Evolutionary conservation across 2,888 invertebrate species (phyloP).

Genomic region (Beris chalybata): DNA sequence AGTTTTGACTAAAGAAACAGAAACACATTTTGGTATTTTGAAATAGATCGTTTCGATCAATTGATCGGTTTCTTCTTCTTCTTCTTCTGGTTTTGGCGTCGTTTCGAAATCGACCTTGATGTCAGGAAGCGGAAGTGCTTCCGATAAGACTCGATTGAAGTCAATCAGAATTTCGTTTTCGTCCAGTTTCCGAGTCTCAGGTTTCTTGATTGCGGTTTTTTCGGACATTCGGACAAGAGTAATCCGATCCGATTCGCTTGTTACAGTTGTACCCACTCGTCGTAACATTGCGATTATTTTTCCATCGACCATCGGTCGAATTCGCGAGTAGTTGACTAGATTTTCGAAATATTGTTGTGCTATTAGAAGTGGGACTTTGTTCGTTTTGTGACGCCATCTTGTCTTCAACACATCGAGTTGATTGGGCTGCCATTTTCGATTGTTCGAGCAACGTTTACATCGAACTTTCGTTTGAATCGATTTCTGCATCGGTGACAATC

Average conservation of each 20-base stretch:
- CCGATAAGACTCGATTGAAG: conserved; percentile 53
- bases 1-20: conserved; percentile 11
- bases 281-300: conserved; percentile 54
- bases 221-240: background rate
- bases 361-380: background rate
- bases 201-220: conserved; percentile 7
- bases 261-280: conserved; percentile 51
- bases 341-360: background rate
- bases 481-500: conserved; percentile 6
- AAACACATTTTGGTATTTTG: conserved; percentile 14
- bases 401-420: too few relatives aligned
- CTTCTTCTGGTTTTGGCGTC: too few relatives aligned
- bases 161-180: conserved; percentile 53
- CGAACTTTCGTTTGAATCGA: background rate
- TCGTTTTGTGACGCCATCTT: background rate
- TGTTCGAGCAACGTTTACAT: conserved; percentile 3
- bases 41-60: conserved; percentile 1
- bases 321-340: background rate
- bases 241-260: conserved; percentile 41
- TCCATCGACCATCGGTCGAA: conserved; percentile 50
- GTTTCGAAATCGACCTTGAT: too few relatives aligned
- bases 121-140: conserved; percentile 48
- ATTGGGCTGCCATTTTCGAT: too few relatives aligned
- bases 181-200: conserved; percentile 4
- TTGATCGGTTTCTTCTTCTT: background rate